These are phyloP conservation scores for Luperina nickerlii DNA, from an alignment of 2,888 invertebrate species.

Conservation along the genomic window DNA sequence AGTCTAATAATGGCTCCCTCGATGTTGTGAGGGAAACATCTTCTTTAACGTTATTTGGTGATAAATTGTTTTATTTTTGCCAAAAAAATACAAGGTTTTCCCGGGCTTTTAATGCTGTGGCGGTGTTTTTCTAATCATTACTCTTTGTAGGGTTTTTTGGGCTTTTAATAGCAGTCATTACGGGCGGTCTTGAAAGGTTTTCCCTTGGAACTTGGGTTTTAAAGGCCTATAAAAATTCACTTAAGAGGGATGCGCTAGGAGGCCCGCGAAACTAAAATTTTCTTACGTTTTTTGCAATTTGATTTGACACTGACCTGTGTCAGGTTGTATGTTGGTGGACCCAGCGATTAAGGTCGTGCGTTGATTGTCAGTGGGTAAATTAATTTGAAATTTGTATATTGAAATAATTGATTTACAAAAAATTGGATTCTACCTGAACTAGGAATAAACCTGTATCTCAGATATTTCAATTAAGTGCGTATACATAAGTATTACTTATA, in stretches of 20 bases:
- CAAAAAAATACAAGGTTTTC: neutral
- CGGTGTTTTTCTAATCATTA: neutral
- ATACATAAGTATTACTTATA: no score
- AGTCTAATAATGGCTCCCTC: conserved; percentile 13
- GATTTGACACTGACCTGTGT: no score
- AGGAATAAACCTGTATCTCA: neutral
- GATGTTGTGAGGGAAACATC: neutral
- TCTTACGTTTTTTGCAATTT: neutral
- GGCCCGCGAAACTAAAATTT: neutral
- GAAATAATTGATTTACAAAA: neutral
- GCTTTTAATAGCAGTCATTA: neutral
- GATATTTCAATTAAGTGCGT: neutral
- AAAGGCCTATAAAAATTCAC: neutral
- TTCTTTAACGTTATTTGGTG: conserved; percentile 39
- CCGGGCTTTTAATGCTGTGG: neutral
- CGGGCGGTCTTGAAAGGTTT: neutral
- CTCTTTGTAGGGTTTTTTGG: neutral
- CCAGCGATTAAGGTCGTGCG: neutral
- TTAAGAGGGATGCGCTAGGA: neutral
- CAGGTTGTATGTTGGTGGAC: neutral
- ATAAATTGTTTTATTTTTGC: conserved; percentile 25
- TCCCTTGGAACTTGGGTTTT: neutral
- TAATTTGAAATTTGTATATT: neutral
- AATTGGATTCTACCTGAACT: neutral
- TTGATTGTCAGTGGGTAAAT: neutral